phyloP scores from a whole-genome alignment of 2,797 vertebrate species.

The Mergus octosetaceus region DNA sequence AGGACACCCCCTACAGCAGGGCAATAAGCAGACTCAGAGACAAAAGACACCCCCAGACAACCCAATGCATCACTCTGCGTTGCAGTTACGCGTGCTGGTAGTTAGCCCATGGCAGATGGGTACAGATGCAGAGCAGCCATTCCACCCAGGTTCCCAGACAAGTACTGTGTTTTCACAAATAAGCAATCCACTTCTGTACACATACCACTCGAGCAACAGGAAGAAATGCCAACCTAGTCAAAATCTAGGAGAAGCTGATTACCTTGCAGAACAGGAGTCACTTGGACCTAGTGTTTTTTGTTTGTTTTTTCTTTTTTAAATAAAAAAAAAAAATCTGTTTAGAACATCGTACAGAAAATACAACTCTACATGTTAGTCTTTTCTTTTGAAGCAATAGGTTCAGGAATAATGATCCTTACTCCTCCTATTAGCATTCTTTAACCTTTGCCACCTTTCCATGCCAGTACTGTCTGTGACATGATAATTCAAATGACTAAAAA shows the following conservation, averaged over 20 bases:
- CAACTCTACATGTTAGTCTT: not conserved
- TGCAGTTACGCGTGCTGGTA: not conserved
- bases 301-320: no score
- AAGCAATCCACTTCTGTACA: not conserved
- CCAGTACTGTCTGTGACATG: not conserved
- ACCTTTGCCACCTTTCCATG: not conserved
- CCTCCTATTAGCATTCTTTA: not conserved
- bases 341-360: not conserved
- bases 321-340: no score
- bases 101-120: not conserved
- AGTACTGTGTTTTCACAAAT: not conserved
- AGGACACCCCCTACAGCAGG: not conserved
- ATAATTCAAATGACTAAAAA: not conserved
- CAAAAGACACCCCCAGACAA: not conserved
- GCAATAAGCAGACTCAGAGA: not conserved
- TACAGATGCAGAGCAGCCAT: not conserved
- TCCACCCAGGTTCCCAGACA: not conserved
- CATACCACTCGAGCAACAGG: not conserved
- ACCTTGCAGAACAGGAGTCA: not conserved
- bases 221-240: not conserved
- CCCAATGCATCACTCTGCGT: rapidly evolving
- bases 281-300: not conserved
- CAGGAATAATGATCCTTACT: not conserved
- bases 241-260: not conserved
- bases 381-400: not conserved